Base-by-base conservation (phyloP, 2,113 vertebrate genomes). In the Stictonetta naevosa region DNA sequence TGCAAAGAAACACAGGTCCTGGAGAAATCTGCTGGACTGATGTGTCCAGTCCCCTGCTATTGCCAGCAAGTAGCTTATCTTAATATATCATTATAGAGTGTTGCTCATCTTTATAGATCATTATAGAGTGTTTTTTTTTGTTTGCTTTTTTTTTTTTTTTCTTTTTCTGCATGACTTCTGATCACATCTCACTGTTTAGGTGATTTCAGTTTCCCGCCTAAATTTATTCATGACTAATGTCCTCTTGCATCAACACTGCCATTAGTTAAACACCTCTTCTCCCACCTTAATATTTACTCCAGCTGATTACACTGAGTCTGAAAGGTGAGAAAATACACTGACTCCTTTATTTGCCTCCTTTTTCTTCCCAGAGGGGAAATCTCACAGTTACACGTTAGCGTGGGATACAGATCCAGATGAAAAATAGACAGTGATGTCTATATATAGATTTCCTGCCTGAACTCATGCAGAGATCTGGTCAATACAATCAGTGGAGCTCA, bases 221-320 rank as follows among this genome's bases (percentile, higher is more conserved):
- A 93, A 96, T 78, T 90, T 93, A 91, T 87, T 93, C 56, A 52
- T 68, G 69, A 34, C 69, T 18, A 48, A 46, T 59, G 44, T 42
- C 31, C 68, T 67, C 72, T 86, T 46, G 53, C 3, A 0, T 82
- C 73, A 91, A 31, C 5, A 36, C 15, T 26, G 42, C 71, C 80
- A 89, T 89, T 33, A 85, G 87, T 83, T 44, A 93, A 95, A 92
- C 66, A 95, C 48, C 38, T 76, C 34, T 58, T 68, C 42, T 87
- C 58, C 66, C 26, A 77, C 68, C 56, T 68, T 75, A 59, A 18
- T 75, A 38, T 91, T 95, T 92, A 66, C 50, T 69, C 53, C 77
- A 92, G 58, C 38, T 92, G 91, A 91, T 77, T 93, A 83, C 68
- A 20, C 26, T 6, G 23, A 58, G 20, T 23, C 72, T 88, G 58